Percentiles rank a stretch among this genome's conserved stretches.
Evolutionary conservation across 2,113 vertebrate species (phyloP).

Genomic region (Propithecus coquereli): DNA sequence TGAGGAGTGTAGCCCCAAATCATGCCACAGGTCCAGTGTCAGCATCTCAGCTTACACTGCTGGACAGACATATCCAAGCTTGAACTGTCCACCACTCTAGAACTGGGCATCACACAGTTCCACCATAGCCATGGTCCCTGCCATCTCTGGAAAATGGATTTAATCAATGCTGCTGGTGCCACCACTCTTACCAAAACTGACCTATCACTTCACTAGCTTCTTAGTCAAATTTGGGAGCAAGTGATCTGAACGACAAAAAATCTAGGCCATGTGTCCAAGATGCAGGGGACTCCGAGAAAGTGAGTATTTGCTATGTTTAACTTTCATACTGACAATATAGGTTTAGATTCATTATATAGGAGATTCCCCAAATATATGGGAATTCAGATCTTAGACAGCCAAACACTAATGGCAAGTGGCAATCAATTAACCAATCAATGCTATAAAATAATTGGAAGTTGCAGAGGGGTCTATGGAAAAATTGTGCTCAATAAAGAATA

Average conservation of each 20-base stretch:
- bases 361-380: neutral
- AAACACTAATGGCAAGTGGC: neutral
- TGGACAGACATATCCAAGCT: neutral
- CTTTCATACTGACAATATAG: neutral
- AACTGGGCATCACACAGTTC: neutral
- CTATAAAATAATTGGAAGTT: neutral
- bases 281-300: neutral
- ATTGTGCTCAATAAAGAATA: neutral
- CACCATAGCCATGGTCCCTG: neutral
- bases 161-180: neutral
- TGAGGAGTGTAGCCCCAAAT: neutral
- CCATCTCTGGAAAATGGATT: neutral
- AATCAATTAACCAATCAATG: neutral
- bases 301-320: neutral
- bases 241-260: neutral
- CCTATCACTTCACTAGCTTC: neutral
- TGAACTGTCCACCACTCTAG: neutral
- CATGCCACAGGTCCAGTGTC: neutral
- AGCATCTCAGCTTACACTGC: neutral
- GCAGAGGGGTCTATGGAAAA: neutral
- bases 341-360: neutral
- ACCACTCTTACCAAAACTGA: neutral
- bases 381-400: neutral
- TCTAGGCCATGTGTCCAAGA: neutral
- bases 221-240: neutral